Evolutionary conservation across 2,113 vertebrate genomes (phyloP).

Genomic region (Cottus gobio): DNA sequence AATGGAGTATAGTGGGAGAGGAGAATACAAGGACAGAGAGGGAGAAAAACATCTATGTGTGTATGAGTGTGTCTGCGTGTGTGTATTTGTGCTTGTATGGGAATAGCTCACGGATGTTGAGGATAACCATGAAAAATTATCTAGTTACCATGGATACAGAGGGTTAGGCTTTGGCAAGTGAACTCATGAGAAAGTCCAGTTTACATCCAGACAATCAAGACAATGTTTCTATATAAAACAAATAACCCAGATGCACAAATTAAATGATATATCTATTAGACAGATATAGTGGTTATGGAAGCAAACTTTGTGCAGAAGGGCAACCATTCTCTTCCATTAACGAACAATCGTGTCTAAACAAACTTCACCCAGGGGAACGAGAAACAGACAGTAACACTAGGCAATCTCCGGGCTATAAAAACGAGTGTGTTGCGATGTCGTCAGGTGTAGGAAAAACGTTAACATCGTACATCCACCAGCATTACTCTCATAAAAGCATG

Average conservation of each 20-base stretch:
- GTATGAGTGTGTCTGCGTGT: background rate
- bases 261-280: no score
- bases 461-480: constrained; percentile 13
- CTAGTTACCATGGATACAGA: constrained; percentile 75
- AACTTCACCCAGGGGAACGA: background rate
- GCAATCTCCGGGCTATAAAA: background rate
- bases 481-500: constrained; percentile 22
- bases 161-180: constrained; percentile 41
- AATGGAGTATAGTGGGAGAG: constrained; percentile 5
- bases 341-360: constrained; percentile 1
- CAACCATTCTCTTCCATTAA: background rate
- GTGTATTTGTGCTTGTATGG: background rate
- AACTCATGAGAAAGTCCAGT: constrained; percentile 42
- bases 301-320: background rate
- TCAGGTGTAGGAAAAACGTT: constrained; percentile 7
- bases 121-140: constrained; percentile 50
- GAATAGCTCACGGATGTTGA: constrained; percentile 51
- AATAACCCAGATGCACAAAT: background rate
- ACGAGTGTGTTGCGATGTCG: background rate
- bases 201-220: constrained; percentile 14
- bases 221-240: constrained; percentile 12
- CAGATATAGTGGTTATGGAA: background rate
- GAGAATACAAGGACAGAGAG: constrained; percentile 10
- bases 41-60: background rate
- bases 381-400: background rate